Conservation (phyloP, 2,888 invertebrate species). For the Ormyrus pomaceus region DNA sequence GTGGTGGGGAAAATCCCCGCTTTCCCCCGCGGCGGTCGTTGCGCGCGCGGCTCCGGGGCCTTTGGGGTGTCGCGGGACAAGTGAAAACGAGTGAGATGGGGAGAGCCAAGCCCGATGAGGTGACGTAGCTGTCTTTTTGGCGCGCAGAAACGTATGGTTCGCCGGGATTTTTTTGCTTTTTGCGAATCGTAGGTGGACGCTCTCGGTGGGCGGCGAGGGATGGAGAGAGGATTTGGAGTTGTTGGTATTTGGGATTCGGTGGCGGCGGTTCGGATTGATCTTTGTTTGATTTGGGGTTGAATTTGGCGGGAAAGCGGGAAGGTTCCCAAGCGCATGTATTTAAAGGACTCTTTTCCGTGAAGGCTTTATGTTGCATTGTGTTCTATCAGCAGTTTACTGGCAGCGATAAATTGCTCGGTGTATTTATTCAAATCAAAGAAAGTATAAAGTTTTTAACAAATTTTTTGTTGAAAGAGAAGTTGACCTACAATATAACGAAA, state of each 20-base stretch:
- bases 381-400: no score
- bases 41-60: background rate
- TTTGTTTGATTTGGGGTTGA: conserved; percentile 9
- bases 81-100: conserved; percentile 18
- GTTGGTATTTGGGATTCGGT: conserved; percentile 2
- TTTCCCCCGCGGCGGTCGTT: background rate
- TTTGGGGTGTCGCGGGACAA: background rate
- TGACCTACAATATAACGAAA: no score
- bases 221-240: conserved; percentile 2
- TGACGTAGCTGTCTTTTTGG: background rate
- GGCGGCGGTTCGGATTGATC: background rate
- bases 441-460: no score
- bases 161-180: background rate
- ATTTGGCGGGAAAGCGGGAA: no score
- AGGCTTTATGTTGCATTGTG: no score
- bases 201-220: background rate
- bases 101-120: background rate
- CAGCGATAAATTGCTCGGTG: no score
- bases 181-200: no score
- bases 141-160: background rate
- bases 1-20: conserved; percentile 21
- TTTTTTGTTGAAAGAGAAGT: no score
- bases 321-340: no score
- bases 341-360: no score
- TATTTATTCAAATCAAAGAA: no score